These are phyloP conservation scores for Megaleporinus macrocephalus DNA, from an alignment of 2,113 vertebrate species.

Conservation along the genomic window DNA sequence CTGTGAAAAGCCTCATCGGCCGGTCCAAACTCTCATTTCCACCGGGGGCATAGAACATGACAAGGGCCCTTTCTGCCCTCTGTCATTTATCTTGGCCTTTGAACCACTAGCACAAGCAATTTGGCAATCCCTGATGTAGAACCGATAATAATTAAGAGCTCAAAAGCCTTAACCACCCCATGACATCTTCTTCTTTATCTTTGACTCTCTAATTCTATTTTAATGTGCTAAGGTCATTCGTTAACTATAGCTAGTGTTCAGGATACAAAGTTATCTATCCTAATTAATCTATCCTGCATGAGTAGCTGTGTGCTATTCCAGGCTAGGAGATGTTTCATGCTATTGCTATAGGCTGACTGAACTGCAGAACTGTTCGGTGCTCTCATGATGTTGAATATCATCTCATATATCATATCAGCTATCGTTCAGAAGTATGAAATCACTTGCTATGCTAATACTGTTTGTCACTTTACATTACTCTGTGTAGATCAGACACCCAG, in stretches of 20 bases:
- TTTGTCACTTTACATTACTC: too few species aligned
- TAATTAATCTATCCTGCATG: too few species aligned
- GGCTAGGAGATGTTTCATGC: too few species aligned
- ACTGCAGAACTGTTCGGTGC: neutral
- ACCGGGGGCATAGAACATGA: neutral
- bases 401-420: too few species aligned
- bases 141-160: constrained; percentile 1
- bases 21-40: neutral
- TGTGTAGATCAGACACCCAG: too few species aligned
- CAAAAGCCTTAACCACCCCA: neutral
- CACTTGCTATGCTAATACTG: too few species aligned
- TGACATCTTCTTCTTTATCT: neutral
- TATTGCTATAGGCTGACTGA: too few species aligned
- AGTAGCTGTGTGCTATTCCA: too few species aligned
- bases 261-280: neutral
- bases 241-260: neutral
- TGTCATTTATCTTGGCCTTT: neutral
- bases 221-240: neutral
- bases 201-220: neutral
- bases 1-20: constrained; percentile 2
- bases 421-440: too few species aligned
- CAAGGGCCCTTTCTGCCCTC: neutral
- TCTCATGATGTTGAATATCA: neutral
- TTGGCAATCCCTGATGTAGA: neutral
- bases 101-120: neutral